phyloP scores from a whole-genome alignment of 2,113 vertebrate species.

The Oncorhynchus mykiss region DNA sequence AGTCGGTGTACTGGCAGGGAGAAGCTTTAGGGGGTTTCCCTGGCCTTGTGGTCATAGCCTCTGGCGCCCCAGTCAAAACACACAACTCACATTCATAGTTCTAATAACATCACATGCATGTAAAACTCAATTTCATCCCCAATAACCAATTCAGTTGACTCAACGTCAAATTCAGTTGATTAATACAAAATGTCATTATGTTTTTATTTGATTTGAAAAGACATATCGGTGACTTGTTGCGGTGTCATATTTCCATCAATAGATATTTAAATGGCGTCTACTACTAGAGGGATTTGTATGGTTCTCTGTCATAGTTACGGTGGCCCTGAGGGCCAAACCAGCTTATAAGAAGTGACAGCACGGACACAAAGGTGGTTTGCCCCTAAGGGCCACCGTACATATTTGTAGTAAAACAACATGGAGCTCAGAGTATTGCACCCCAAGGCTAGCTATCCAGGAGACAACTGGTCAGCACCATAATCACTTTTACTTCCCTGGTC shows the following conservation, averaged over 20 bases:
- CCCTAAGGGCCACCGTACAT: no score
- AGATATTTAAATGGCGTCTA: not conserved
- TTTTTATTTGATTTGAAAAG: not conserved
- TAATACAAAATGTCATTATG: not conserved
- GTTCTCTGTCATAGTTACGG: not conserved
- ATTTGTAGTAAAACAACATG: no score
- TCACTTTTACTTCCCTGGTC: slow-evolving; percentile 64
- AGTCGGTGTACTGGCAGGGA: slow-evolving; percentile 16
- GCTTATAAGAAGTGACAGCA: not conserved
- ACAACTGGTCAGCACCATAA: slow-evolving; percentile 67
- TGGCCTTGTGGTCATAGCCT: slow-evolving; percentile 19
- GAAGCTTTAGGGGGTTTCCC: slow-evolving; percentile 22
- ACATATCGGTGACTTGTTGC: not conserved
- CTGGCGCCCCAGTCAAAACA: slow-evolving; percentile 29
- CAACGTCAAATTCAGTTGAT: not conserved
- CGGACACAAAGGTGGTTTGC: not conserved
- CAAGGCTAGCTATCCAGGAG: not conserved
- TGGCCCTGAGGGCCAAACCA: not conserved
- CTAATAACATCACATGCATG: slow-evolving; percentile 26
- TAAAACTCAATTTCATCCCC: not conserved
- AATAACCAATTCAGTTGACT: not conserved
- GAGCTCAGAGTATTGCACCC: no score
- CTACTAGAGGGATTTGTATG: not conserved
- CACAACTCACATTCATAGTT: slow-evolving; percentile 22
- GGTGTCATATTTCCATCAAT: not conserved